Conservation (phyloP, 2,888 invertebrate species). For the Eupelmus urozonus region DNA sequence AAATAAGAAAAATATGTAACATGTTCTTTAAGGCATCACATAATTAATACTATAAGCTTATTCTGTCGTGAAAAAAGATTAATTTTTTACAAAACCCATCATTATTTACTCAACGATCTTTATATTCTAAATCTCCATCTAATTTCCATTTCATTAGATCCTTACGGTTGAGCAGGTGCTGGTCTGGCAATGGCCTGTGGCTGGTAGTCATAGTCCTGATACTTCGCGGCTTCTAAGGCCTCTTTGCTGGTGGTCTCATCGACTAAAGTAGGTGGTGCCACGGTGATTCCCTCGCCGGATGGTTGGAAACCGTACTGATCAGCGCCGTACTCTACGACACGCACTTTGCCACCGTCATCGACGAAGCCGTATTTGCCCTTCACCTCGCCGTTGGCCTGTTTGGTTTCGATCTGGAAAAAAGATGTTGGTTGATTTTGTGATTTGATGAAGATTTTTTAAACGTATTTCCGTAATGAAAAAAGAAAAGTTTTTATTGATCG, state of each 20-base stretch:
- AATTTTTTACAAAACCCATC: too few species aligned
- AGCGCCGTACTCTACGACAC: constrained; percentile 92
- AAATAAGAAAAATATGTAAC: too few species aligned
- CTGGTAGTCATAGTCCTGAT: constrained; percentile 69
- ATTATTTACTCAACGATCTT: too few species aligned
- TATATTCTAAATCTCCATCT: too few species aligned
- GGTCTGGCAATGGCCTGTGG: constrained; percentile 65
- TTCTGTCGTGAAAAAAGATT: too few species aligned
- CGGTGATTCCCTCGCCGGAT: constrained; percentile 91
- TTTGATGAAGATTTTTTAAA: too few species aligned
- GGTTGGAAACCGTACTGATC: constrained; percentile 93
- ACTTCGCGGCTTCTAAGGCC: constrained; percentile 63
- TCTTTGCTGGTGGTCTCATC: constrained; percentile 77
- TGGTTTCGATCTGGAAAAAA: constrained; percentile 88
- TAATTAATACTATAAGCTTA: too few species aligned
- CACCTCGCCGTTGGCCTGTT: constrained; percentile 88
- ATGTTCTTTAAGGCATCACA: too few species aligned
- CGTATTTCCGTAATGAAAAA: too few species aligned
- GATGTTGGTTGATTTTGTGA: too few species aligned
- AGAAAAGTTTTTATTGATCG: too few species aligned
- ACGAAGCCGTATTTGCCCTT: constrained; percentile 95
- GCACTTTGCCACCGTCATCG: constrained; percentile 88
- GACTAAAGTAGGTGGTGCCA: constrained; percentile 79
- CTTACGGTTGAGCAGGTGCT: constrained; percentile 65
- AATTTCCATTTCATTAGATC: too few species aligned